These are phyloP conservation scores for Cotesia chilonis DNA, from an alignment of 1,140 invertebrate species.

Conservation along the genomic window DNA sequence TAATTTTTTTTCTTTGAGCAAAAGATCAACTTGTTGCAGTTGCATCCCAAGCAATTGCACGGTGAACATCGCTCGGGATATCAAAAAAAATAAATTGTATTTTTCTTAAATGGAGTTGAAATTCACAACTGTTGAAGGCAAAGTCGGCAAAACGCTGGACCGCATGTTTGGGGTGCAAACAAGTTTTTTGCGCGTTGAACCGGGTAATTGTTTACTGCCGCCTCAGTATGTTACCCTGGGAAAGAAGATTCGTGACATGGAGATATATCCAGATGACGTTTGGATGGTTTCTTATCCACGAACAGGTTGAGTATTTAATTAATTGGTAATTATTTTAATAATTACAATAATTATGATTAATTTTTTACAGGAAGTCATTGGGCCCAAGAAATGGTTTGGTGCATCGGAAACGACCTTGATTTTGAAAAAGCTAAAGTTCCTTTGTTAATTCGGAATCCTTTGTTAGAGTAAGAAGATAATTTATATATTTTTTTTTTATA, in stretches of 20 bases:
- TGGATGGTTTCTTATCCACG: slow-evolving; percentile 85
- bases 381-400: slow-evolving; percentile 89
- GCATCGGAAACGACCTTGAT: slow-evolving; percentile 81
- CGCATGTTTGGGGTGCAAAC: slow-evolving; percentile 73
- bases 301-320: slow-evolving; percentile 69
- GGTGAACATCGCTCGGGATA: no score
- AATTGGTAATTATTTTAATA: not conserved
- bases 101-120: slow-evolving; percentile 52
- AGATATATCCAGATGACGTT: slow-evolving; percentile 76
- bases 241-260: slow-evolving; percentile 73
- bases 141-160: slow-evolving; percentile 70
- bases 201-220: slow-evolving; percentile 73
- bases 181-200: slow-evolving; percentile 76
- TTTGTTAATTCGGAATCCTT: slow-evolving; percentile 70
- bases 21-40: no score
- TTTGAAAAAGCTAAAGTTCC: slow-evolving; percentile 77
- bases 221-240: slow-evolving; percentile 74
- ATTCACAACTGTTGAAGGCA: slow-evolving; percentile 71
- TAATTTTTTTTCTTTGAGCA: no score
- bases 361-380: slow-evolving; percentile 79
- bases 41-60: no score
- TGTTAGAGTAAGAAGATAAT: slow-evolving; percentile 67
- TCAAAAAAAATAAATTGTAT: no score
- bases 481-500: not conserved
- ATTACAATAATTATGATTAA: not conserved